Evolutionary conservation across 2,797 vertebrate species (phyloP).

Genomic region (Acanthurus tractus): DNA sequence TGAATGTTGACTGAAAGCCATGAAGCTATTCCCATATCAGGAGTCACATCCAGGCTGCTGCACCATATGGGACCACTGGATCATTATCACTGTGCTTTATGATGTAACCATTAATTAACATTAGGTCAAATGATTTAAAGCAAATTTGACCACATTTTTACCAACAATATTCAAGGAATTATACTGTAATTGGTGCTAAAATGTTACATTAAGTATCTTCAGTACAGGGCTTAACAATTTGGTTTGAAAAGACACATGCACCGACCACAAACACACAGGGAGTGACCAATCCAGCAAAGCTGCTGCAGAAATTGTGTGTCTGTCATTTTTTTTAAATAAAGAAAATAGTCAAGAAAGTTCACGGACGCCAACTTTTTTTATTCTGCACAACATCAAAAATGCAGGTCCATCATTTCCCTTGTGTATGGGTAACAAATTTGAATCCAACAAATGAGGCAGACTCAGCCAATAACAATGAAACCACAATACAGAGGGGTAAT

Average conservation of each 20-base stretch:
- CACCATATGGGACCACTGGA: too few relatives aligned
- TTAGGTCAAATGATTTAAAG: too few relatives aligned
- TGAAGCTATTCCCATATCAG: too few relatives aligned
- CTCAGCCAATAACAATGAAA: background rate
- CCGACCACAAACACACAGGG: background rate
- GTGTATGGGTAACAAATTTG: slow-evolving; percentile 18
- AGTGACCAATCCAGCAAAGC: background rate
- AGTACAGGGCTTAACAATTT: background rate
- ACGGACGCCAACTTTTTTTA: slow-evolving; percentile 21
- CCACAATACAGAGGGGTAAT: background rate
- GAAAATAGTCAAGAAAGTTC: background rate
- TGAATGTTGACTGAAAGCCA: too few relatives aligned
- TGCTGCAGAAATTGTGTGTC: background rate
- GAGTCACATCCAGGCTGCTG: too few relatives aligned
- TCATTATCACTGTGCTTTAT: too few relatives aligned
- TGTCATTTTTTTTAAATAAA: slow-evolving; percentile 1
- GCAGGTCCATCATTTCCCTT: slow-evolving; percentile 23
- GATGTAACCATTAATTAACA: too few relatives aligned
- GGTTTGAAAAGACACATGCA: background rate
- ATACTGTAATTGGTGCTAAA: too few relatives aligned
- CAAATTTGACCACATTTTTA: too few relatives aligned
- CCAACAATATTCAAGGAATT: too few relatives aligned
- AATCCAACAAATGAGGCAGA: slow-evolving; percentile 9
- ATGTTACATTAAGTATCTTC: background rate
- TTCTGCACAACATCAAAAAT: slow-evolving; percentile 16